Evolutionary conservation across 2,113 vertebrate species (phyloP).

Genomic region (Acrocephalus kingi): DNA sequence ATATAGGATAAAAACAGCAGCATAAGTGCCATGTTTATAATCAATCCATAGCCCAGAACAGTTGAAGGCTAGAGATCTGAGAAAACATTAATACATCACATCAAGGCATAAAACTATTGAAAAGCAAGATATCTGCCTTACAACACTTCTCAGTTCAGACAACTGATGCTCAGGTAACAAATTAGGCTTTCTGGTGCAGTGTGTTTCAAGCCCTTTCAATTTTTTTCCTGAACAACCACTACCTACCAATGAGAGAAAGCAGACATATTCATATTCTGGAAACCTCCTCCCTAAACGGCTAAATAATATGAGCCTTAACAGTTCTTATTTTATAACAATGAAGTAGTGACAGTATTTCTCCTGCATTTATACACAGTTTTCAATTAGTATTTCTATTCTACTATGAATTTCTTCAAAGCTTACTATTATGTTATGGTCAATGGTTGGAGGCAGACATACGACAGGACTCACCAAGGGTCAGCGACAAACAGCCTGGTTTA

Average conservation of each 20-base stretch:
- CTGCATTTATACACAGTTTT: background rate
- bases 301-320: background rate
- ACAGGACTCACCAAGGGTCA: background rate
- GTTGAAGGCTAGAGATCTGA: background rate
- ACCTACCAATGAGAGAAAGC: background rate
- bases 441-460: background rate
- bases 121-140: background rate
- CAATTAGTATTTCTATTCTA: background rate
- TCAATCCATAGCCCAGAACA: background rate
- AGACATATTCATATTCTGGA: background rate
- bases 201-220: background rate
- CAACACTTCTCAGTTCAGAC: background rate
- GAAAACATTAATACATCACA: background rate
- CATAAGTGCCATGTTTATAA: background rate
- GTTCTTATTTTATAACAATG: background rate
- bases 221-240: background rate
- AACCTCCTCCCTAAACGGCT: background rate
- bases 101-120: background rate
- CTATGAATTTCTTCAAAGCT: background rate
- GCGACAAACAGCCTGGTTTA: background rate
- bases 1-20: constrained; percentile 11
- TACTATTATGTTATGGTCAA: background rate
- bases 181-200: background rate
- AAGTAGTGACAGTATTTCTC: background rate
- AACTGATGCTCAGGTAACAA: background rate